Percentiles rank a stretch among this genome's conserved stretches.
Conservation (phyloP, 2,797 vertebrate genomes). For the Cynopterus sphinx region DNA sequence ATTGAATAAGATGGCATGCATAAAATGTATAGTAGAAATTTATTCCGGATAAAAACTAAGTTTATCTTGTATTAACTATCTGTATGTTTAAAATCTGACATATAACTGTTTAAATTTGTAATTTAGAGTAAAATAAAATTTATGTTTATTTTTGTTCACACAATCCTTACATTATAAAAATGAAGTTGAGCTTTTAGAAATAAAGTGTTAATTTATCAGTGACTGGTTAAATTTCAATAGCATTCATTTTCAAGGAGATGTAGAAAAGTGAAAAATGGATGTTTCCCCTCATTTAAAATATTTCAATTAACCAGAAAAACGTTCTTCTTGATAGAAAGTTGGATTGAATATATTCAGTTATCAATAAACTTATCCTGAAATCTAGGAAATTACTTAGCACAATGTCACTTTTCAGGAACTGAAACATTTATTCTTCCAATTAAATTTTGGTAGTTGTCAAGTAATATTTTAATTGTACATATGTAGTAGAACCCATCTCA, state of each 20-base stretch:
- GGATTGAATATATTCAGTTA: not conserved
- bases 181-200: not conserved
- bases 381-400: not conserved
- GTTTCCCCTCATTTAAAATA: constrained; percentile 33
- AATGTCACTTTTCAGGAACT: constrained; percentile 1
- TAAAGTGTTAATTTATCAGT: not conserved
- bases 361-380: not conserved
- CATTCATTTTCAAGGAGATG: not conserved
- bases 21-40: not conserved
- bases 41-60: not conserved
- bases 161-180: constrained; percentile 23
- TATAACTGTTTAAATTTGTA: constrained; percentile 10
- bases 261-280: constrained; percentile 16
- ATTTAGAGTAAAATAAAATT: not conserved
- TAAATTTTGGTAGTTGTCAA: not conserved
- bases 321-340: not conserved
- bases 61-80: not conserved
- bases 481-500: not conserved
- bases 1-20: not conserved
- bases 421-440: not conserved
- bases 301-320: constrained; percentile 24
- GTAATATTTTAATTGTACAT: not conserved
- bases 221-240: not conserved
- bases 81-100: not conserved
- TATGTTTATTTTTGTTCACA: not conserved